Base-by-base conservation (phyloP, 2,888 invertebrate species). In the Papilio gigon region DNA sequence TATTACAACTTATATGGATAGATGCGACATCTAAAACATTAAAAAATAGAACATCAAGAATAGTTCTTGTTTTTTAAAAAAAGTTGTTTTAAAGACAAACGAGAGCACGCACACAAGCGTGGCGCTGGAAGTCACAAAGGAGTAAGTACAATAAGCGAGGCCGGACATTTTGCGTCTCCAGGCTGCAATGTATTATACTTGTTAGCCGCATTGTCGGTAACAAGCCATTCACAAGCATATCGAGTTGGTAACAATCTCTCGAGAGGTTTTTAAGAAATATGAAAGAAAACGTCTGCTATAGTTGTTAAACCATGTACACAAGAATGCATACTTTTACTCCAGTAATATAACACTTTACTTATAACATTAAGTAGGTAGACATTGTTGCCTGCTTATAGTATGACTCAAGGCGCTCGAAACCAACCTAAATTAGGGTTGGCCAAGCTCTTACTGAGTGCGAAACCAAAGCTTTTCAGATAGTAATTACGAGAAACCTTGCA, bases 161-260 rank as follows among this genome's bases (percentile, higher is more conserved):
- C 30, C 27, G 30, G 53, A 56, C 17, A 56, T 56, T 53, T 53
- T 53, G 27, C n/a, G n/a, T 27, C 53, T 53, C 30, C 30, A 56
- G 53, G 30, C 53, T 56, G 27, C n/a, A 30, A 9, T 56, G 27
- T 50, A 56, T 27, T 56, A n/a, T 30, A 30, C 53, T 56, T 56
- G 47, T 47, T 47, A 47, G 47, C 12, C 12, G 20, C 53, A 27
- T 64, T 37, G 53, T 64, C 53, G 27, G 33, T 63, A 63, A 63
- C 33, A 47, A 47, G 62, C 62, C 47, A 47, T 63, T 63, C 62
- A 47, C 20, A 17, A 20, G 47, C 44, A 30, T 33, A 47, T 47
- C 30, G 53, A 53, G 53, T 53, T 30, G n/a, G 11, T 37, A 37
- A 37, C 37, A 37, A 37, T 37, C 14, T 14, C 25, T 17, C 30